Conservation (phyloP, 2,113 vertebrate genomes). For the Pelecanoides urinatrix region DNA sequence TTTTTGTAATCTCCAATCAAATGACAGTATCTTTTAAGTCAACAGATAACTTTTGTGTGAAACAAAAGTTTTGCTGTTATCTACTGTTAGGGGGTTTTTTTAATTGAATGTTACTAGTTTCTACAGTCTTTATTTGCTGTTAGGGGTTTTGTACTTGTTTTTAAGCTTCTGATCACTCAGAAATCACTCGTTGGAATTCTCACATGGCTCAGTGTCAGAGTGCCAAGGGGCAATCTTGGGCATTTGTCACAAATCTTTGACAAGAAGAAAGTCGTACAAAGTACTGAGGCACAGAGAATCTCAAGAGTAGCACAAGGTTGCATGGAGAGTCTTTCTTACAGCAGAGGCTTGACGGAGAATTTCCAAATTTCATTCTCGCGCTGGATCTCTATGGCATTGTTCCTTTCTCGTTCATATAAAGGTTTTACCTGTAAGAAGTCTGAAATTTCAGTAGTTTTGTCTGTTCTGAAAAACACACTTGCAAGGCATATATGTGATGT, state of each 20-base stretch:
- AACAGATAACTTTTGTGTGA: background rate
- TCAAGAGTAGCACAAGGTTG: background rate
- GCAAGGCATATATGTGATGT: background rate
- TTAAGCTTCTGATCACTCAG: background rate
- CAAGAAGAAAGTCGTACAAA: background rate
- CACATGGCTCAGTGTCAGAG: background rate
- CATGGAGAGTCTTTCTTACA: background rate
- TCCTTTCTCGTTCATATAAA: fast-evolving
- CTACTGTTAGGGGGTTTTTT: background rate
- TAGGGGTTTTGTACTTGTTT: background rate
- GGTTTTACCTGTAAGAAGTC: background rate
- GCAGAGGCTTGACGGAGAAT: background rate
- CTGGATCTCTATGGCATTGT: background rate
- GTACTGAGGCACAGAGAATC: background rate
- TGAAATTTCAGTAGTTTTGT: background rate
- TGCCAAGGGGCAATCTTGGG: background rate
- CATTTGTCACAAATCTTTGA: background rate
- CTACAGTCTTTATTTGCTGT: background rate
- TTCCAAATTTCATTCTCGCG: fast-evolving
- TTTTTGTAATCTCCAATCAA: background rate
- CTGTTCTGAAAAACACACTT: background rate
- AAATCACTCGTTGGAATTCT: background rate
- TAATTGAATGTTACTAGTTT: background rate
- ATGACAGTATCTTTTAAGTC: background rate
- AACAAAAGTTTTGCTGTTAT: background rate